Base-by-base conservation (phyloP, 2,888 invertebrate species). In the Urechis unicinctus region DNA sequence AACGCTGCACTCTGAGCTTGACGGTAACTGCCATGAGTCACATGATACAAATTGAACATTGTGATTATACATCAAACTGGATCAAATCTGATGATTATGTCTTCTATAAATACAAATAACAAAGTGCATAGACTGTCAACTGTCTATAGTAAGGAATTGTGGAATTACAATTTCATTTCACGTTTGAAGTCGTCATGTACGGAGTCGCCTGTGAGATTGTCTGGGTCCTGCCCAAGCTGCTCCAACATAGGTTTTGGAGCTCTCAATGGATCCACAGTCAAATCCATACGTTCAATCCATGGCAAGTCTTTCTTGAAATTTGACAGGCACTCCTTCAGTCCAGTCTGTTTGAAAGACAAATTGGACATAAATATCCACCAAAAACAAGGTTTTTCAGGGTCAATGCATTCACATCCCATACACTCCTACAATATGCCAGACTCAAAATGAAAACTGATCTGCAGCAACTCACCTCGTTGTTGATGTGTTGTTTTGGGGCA, bases 211-310 rank as follows among this genome's bases (percentile, higher is more conserved):
- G 61, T 62, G 51, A 56, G 63, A 36, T 56, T 60, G 22, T 59
- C 58, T 4, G 57, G 50, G 26, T 55, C 29, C 13, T 30, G 48
- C 1, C 49, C 60, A 3, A 62, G 56, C 50, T 60, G 53, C 5
- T 59, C 63, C 26, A 59, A 60, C 4, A 63, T 58, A 3, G 66
- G 68, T 26, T 65, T 58, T 3, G 65, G 64, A 3, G 66, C 61
- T 9, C 90, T 87, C 0, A 92, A 91, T 25, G 87, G 84, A 24
- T 68, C 81, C 62, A 87, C 90, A 0, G 86, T 81, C 67, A 90
- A 81, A 69, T 94, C 93, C 55, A 96, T 77, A 13, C 85, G 83
- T 78, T 96, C 94, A 1, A 89, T 71, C 95, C 95, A 96, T 64
- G 88, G 85, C 52, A 91, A 76, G 53, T 86, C 83, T 44, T 86